phyloP scores from a whole-genome alignment of 2,797 vertebrate genomes.

The Heteromormyrus szaboi region DNA sequence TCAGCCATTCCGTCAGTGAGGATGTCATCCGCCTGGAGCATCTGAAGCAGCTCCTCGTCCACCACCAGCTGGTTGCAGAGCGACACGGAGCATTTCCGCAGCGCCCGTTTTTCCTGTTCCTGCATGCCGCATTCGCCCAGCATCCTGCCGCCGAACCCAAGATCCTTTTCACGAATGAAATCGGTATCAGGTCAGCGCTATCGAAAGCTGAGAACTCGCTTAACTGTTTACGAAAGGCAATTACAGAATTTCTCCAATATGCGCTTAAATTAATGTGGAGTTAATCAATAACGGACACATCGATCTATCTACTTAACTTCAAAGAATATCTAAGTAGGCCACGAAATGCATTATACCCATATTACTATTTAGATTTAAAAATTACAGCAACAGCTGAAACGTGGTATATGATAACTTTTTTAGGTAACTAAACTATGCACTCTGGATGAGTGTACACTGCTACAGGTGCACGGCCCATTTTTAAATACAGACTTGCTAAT shows the following conservation, averaged over 20 bases:
- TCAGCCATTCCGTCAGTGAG: constrained; percentile 68
- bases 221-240: not conserved
- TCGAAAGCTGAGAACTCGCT: not conserved
- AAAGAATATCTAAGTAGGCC: not conserved
- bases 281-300: not conserved
- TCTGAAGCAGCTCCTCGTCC: constrained; percentile 62
- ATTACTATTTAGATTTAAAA: not conserved
- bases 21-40: constrained; percentile 54
- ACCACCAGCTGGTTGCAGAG: constrained; percentile 64
- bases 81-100: constrained; percentile 41
- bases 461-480: not conserved
- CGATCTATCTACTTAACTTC: not conserved
- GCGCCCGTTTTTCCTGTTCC: constrained; percentile 45
- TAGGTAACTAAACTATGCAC: not conserved
- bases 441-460: not conserved
- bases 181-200: not conserved
- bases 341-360: not conserved
- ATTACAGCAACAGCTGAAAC: not conserved
- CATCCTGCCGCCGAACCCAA: constrained; percentile 39
- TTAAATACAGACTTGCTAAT: not conserved
- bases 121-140: constrained; percentile 59
- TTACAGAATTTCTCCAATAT: not conserved
- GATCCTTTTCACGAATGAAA: not conserved
- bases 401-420: not conserved
- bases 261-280: not conserved